These are phyloP conservation scores for Xanthorhoe spadicearia DNA, from an alignment of 2,888 invertebrate species.

Conservation along the genomic window DNA sequence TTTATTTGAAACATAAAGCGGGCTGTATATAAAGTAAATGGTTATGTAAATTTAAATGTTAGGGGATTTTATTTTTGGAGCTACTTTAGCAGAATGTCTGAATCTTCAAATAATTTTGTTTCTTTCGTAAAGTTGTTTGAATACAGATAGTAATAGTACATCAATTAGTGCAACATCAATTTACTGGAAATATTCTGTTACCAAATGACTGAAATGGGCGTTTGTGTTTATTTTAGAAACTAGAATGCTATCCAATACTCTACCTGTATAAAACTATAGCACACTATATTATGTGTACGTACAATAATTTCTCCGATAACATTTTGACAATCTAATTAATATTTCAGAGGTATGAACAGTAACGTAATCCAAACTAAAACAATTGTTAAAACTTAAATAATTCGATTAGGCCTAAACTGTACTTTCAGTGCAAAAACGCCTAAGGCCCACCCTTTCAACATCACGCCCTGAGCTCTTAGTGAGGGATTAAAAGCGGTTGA, in stretches of 20 bases:
- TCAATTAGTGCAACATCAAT: too few species aligned
- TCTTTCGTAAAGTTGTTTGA: too few species aligned
- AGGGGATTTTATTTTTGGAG: background rate
- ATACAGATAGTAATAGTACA: too few species aligned
- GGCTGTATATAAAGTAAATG: slow-evolving; percentile 14
- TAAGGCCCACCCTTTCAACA: slow-evolving; percentile 56
- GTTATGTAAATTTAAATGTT: slow-evolving; percentile 15
- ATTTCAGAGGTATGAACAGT: slow-evolving; percentile 7
- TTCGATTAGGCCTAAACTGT: slow-evolving; percentile 42
- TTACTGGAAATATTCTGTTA: too few species aligned
- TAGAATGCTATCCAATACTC: too few species aligned
- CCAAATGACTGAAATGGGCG: too few species aligned
- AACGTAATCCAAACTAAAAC: slow-evolving; percentile 37
- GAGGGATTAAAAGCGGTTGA: slow-evolving; percentile 56
- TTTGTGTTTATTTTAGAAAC: too few species aligned
- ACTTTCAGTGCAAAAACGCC: slow-evolving; percentile 57
- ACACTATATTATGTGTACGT: background rate
- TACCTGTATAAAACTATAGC: too few species aligned
- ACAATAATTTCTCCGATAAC: background rate
- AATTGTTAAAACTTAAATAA: slow-evolving; percentile 41
- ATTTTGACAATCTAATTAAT: background rate
- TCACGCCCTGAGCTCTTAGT: slow-evolving; percentile 54
- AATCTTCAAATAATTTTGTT: too few species aligned
- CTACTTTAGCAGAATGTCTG: background rate
- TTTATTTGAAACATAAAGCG: slow-evolving; percentile 27